These are phyloP conservation scores for Symphodus melops DNA, from an alignment of 2,113 vertebrate genomes.

Conservation along the genomic window DNA sequence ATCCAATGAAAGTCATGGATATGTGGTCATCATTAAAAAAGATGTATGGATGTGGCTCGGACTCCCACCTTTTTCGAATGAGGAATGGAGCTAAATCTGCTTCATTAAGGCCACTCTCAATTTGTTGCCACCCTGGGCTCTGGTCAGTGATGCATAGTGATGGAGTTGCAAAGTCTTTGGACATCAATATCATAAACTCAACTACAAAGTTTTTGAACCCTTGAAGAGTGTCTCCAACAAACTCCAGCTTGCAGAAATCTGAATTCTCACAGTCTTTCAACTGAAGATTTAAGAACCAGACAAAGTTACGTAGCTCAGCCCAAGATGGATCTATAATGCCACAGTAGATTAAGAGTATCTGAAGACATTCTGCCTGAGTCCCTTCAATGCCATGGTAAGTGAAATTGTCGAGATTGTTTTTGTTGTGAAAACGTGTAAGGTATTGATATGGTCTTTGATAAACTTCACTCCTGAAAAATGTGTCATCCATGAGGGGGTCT, in stretches of 20 bases:
- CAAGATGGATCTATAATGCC: slow-evolving; percentile 92
- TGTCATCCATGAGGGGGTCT: slow-evolving; percentile 88
- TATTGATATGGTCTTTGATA: slow-evolving; percentile 97
- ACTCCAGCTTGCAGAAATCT: slow-evolving; percentile 85
- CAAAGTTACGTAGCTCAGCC: slow-evolving; percentile 93
- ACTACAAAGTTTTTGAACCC: slow-evolving; percentile 97
- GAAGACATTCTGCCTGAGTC: slow-evolving; percentile 87
- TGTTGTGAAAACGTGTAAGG: slow-evolving; percentile 84
- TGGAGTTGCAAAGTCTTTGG: slow-evolving; percentile 94
- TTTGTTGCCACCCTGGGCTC: slow-evolving; percentile 84
- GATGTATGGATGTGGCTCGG: slow-evolving; percentile 93
- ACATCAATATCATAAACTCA: slow-evolving; percentile 96
- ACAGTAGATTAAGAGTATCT: slow-evolving; percentile 89
- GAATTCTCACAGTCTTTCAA: slow-evolving; percentile 91
- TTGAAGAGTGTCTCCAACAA: slow-evolving; percentile 83
- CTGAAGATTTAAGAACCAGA: slow-evolving; percentile 92
- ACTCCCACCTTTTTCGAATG: slow-evolving; percentile 94
- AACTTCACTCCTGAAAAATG: slow-evolving; percentile 86
- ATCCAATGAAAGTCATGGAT: slow-evolving; percentile 97
- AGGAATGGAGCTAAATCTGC: slow-evolving; percentile 91
- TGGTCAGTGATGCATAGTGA: slow-evolving; percentile 92
- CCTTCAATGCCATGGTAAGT: slow-evolving; percentile 84
- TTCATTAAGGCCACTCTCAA: slow-evolving; percentile 75
- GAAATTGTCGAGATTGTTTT: slow-evolving; percentile 84
- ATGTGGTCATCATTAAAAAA: slow-evolving; percentile 92